A percentile compares a stretch with the other conserved stretches of the same genome.
These are phyloP conservation scores for Oceanodroma tethys DNA, from an alignment of 2,113 vertebrate genomes.

Conservation along the genomic window DNA sequence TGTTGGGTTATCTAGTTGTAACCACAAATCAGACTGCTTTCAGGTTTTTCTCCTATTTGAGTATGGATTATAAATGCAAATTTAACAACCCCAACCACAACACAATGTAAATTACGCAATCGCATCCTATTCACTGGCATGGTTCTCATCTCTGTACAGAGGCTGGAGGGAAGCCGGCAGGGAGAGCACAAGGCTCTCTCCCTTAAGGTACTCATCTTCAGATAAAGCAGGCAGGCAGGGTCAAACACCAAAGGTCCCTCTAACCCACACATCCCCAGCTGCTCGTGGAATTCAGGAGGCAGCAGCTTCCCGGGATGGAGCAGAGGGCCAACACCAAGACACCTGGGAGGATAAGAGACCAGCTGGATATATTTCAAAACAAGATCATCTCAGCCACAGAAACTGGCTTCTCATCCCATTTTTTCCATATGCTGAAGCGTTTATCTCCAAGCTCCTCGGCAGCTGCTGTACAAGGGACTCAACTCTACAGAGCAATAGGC, in stretches of 20 bases:
- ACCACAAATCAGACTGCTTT: neutral
- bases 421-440: conserved; percentile 25
- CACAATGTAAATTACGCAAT: neutral
- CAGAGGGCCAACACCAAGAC: neutral
- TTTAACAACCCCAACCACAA: neutral
- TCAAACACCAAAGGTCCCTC: neutral
- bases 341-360: neutral
- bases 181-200: neutral
- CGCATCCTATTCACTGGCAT: neutral
- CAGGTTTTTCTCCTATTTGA: neutral
- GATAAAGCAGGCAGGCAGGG: neutral
- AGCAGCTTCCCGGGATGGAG: neutral
- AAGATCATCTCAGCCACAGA: neutral
- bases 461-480: conserved; percentile 4
- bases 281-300: neutral
- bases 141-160: neutral
- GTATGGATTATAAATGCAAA: conserved; percentile 1
- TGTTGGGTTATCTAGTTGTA: neutral
- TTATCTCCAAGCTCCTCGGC: neutral
- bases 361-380: neutral
- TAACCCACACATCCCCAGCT: neutral
- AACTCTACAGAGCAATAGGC: conserved; percentile 15
- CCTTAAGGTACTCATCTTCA: neutral
- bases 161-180: neutral
- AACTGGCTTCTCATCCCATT: neutral